Percentiles rank a stretch among this genome's conserved stretches.
Conservation (phyloP, 1,140 invertebrate genomes). For the Nasonia giraulti region DNA sequence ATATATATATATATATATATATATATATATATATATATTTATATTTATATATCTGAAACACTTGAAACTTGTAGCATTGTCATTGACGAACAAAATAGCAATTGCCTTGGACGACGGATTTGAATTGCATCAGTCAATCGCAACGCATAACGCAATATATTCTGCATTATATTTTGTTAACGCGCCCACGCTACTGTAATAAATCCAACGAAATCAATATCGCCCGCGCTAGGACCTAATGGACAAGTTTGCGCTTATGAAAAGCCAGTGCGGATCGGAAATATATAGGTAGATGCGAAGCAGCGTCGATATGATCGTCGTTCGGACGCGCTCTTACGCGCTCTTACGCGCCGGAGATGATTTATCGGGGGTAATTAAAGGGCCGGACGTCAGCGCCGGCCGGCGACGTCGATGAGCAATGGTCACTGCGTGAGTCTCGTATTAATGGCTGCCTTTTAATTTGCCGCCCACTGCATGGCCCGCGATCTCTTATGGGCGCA, state of each 20-base stretch:
- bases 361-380: slow-evolving; percentile 66
- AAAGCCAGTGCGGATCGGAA: background rate
- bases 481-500: background rate
- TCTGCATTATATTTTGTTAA: no score
- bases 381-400: slow-evolving; percentile 61
- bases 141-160: no score
- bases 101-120: no score
- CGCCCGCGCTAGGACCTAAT: background rate
- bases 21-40: no score
- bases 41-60: no score
- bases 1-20: no score
- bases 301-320: background rate
- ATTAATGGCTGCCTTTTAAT: slow-evolving; percentile 59
- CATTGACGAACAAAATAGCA: no score
- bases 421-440: slow-evolving; percentile 61
- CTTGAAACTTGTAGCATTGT: no score
- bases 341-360: slow-evolving; percentile 49
- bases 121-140: no score
- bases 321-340: background rate
- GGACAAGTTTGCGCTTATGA: background rate
- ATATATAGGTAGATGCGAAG: background rate
- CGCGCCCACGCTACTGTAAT: no score
- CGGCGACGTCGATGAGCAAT: slow-evolving; percentile 64
- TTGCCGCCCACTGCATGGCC: slow-evolving; percentile 30
- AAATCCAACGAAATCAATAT: background rate